These are phyloP conservation scores for Myotis brandtii DNA, from an alignment of 2,113 vertebrate species.

Conservation along the genomic window DNA sequence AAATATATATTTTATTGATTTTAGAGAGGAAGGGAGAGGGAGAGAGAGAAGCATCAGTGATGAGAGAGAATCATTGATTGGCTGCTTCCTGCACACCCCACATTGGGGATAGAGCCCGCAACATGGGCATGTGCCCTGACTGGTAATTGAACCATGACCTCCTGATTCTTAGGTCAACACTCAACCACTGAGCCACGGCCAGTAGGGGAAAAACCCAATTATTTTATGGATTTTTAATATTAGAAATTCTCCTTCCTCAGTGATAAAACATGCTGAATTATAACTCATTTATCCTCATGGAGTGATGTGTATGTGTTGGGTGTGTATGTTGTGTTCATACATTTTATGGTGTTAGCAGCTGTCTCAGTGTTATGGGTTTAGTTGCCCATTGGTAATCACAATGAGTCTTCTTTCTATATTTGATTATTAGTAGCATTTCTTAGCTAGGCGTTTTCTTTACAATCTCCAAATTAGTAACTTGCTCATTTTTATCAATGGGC, in stretches of 20 bases:
- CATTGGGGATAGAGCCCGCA: no score
- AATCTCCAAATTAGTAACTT: background rate
- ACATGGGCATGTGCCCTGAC: no score
- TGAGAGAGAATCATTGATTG: no score
- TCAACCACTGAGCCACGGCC: no score
- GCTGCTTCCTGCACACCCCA: no score
- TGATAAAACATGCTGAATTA: background rate
- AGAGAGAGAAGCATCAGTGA: no score
- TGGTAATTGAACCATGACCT: no score
- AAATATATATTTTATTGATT: no score
- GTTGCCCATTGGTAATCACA: background rate
- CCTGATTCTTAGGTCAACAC: no score
- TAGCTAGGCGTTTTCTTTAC: background rate
- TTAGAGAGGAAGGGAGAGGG: no score
- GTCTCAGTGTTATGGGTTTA: background rate
- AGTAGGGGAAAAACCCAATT: background rate
- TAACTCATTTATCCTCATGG: background rate
- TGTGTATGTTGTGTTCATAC: background rate
- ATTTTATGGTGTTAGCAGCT: background rate
- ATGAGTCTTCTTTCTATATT: slow-evolving; percentile 17
- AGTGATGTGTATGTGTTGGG: background rate
- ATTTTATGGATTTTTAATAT: background rate
- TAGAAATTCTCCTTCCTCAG: background rate
- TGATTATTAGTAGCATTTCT: slow-evolving; percentile 8
- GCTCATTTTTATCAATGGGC: background rate